Percentiles rank a stretch among this genome's conserved stretches.
Evolutionary conservation across 2,888 invertebrate genomes (phyloP).

Genomic region (Octonoba sinensis): DNA sequence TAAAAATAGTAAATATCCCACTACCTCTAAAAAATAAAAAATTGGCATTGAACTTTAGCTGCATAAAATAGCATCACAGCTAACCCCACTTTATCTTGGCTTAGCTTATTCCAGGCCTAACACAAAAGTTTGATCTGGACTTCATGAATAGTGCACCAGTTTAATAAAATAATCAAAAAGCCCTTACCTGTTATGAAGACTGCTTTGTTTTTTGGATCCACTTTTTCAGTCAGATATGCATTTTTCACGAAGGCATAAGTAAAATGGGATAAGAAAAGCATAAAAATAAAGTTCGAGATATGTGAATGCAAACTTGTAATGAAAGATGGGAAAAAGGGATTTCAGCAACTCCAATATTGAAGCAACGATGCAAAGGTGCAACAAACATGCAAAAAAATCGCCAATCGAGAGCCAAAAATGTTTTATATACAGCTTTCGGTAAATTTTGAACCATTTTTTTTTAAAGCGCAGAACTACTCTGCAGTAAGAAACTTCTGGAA

Average conservation of each 20-base stretch:
- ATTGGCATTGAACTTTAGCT: too few species aligned
- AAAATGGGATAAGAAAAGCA: slow-evolving; percentile 1
- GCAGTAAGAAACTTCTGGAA: too few species aligned
- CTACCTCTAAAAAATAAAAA: too few species aligned
- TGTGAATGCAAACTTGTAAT: slow-evolving; percentile 72
- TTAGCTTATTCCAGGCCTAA: too few species aligned
- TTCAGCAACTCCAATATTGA: slow-evolving; percentile 13
- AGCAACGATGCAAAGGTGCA: slow-evolving; percentile 13
- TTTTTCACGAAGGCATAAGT: slow-evolving; percentile 24
- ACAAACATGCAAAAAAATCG: slow-evolving; percentile 3
- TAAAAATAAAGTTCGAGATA: neutral
- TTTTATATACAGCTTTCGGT: too few species aligned
- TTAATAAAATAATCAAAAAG: neutral
- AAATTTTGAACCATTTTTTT: too few species aligned
- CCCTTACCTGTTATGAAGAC: slow-evolving; percentile 38
- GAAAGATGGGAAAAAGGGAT: slow-evolving; percentile 3
- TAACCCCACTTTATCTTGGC: too few species aligned
- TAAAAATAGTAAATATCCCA: too few species aligned
- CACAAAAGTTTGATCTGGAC: too few species aligned
- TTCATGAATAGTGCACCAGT: too few species aligned
- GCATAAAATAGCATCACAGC: too few species aligned
- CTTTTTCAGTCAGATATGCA: slow-evolving; percentile 20
- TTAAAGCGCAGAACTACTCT: too few species aligned
- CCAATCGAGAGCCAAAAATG: neutral
- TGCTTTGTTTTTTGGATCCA: slow-evolving; percentile 32